A percentile compares a stretch with the other conserved stretches of the same genome.
Conservation (phyloP, 2,113 vertebrate species). For the Entelurus aequoreus region DNA sequence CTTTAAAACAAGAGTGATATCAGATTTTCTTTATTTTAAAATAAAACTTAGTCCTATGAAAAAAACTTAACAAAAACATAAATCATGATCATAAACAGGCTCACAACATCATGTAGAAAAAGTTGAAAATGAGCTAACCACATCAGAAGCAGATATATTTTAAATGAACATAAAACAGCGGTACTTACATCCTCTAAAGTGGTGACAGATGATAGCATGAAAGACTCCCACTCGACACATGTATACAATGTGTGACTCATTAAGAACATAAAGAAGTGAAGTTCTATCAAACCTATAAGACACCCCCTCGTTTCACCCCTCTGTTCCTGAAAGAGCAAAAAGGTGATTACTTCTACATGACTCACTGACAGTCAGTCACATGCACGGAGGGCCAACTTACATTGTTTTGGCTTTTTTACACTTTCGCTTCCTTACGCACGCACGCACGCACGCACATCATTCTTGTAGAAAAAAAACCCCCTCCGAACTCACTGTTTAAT, state of each 20-base stretch:
- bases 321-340: slow-evolving; percentile 39
- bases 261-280: slow-evolving; percentile 16
- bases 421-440: slow-evolving; percentile 11
- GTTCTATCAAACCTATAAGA: slow-evolving; percentile 33
- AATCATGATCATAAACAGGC: slow-evolving; percentile 24
- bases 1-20: too few species aligned
- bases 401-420: slow-evolving; percentile 4
- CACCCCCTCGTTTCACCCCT: slow-evolving; percentile 5
- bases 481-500: too few species aligned
- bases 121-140: slow-evolving; percentile 40
- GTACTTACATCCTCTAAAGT: slow-evolving; percentile 30
- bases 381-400: not conserved
- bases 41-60: slow-evolving; percentile 10
- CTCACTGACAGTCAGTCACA: slow-evolving; percentile 23
- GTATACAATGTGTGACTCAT: slow-evolving; percentile 51
- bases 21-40: not conserved
- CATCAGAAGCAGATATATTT: slow-evolving; percentile 44
- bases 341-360: slow-evolving; percentile 37
- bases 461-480: too few species aligned
- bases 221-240: slow-evolving; percentile 28
- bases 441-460: not conserved
- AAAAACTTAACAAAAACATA: slow-evolving; percentile 1
- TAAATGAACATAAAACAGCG: slow-evolving; percentile 40
- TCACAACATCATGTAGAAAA: slow-evolving; percentile 35
- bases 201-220: slow-evolving; percentile 42